A percentile compares a stretch with the other conserved stretches of the same genome.
phyloP scores from a whole-genome alignment of 2,888 invertebrate species.

The Hymenopus coronatus region DNA sequence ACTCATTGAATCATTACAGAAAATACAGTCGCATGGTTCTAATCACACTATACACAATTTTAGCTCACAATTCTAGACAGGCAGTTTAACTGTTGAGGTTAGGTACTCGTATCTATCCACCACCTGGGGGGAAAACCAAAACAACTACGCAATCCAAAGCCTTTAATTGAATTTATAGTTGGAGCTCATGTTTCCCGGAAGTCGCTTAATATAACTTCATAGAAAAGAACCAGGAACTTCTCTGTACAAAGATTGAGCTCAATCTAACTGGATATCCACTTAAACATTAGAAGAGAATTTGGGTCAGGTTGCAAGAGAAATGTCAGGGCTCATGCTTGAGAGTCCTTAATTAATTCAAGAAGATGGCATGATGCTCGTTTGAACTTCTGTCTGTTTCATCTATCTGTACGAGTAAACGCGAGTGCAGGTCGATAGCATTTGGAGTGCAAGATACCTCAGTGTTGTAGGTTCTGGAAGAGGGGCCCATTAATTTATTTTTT shows the following conservation, averaged over 20 bases:
- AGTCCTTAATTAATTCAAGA: not conserved
- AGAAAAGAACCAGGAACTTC: not conserved
- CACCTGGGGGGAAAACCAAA: too few species aligned
- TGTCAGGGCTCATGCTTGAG: not conserved
- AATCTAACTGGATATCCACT: not conserved
- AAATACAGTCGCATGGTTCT: too few species aligned
- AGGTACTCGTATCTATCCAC: too few species aligned
- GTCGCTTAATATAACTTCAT: not conserved
- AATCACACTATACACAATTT: too few species aligned
- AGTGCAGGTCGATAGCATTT: not conserved
- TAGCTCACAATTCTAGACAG: too few species aligned
- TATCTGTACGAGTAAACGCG: not conserved
- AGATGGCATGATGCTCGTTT: not conserved
- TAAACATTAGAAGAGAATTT: not conserved
- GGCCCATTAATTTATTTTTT: too few species aligned
- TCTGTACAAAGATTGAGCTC: not conserved
- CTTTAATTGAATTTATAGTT: too few species aligned
- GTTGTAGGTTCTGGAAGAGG: not conserved
- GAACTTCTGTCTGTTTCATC: not conserved
- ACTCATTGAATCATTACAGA: too few species aligned
- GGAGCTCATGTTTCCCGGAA: too few species aligned
- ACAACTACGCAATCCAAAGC: too few species aligned
- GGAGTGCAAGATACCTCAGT: not conserved
- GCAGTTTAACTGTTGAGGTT: too few species aligned
- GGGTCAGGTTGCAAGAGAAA: not conserved